Percentiles rank a stretch among this genome's conserved stretches.
Conservation (phyloP, 2,888 invertebrate genomes). For the Argyresthia albistria region DNA sequence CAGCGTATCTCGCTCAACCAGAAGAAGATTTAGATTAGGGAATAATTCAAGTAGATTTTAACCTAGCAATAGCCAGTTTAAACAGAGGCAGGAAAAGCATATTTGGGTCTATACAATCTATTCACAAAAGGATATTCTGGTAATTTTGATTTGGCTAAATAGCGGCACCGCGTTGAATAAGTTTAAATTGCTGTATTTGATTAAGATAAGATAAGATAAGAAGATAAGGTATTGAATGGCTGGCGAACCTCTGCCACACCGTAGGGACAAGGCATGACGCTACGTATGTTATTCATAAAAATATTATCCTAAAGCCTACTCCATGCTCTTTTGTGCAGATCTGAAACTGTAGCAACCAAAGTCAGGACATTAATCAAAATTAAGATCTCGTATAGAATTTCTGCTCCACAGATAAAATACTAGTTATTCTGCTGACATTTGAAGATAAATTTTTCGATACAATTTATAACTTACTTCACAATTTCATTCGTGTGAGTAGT, state of each 20-base stretch:
- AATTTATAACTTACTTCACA: neutral
- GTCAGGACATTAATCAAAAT: conserved; percentile 17
- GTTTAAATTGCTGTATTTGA: too few relatives aligned
- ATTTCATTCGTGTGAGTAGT: too few relatives aligned
- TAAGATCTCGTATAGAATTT: conserved; percentile 11
- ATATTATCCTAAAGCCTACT: conserved; percentile 5
- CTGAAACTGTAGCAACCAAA: conserved; percentile 9
- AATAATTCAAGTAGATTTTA: conserved; percentile 38
- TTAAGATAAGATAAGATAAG: too few relatives aligned
- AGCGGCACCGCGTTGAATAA: too few relatives aligned
- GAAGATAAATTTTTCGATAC: neutral
- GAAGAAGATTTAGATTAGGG: conserved; percentile 41
- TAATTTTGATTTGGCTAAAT: too few relatives aligned
- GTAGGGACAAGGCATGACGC: too few relatives aligned
- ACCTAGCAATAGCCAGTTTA: conserved; percentile 7
- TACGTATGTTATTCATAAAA: too few relatives aligned
- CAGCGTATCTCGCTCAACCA: conserved; percentile 35
- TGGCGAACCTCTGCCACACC: too few relatives aligned
- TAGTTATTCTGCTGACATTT: neutral
- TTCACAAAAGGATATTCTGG: too few relatives aligned
- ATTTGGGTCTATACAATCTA: too few relatives aligned
- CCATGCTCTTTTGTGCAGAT: conserved; percentile 10
- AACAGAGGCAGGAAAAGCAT: neutral
- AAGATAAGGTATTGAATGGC: too few relatives aligned
- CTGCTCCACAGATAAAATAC: neutral